Conservation (phyloP, 2,113 vertebrate species). For the Eulemur rufifrons region DNA sequence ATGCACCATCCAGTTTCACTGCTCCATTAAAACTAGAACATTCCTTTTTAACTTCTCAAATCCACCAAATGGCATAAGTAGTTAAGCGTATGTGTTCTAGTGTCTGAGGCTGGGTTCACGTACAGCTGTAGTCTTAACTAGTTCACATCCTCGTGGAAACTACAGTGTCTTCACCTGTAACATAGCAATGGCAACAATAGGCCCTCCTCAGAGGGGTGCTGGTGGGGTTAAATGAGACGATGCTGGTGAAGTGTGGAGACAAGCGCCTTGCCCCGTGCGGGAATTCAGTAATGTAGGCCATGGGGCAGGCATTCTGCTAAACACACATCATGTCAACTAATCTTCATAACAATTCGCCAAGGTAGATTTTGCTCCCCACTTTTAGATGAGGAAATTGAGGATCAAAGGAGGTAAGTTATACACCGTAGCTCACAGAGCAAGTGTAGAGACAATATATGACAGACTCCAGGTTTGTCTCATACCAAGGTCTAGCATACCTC, state of each 20-base stretch:
- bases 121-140: background rate
- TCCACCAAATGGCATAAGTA: background rate
- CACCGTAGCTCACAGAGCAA: background rate
- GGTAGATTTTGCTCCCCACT: background rate
- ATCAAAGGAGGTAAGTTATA: background rate
- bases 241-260: background rate
- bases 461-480: background rate
- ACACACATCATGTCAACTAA: background rate
- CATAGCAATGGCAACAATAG: background rate
- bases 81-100: no score
- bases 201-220: no score
- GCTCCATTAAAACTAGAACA: background rate
- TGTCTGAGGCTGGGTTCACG: background rate
- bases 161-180: background rate
- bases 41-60: background rate
- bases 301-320: background rate
- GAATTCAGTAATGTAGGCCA: background rate
- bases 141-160: background rate
- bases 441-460: background rate
- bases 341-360: background rate
- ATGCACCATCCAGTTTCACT: background rate
- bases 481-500: background rate
- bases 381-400: background rate
- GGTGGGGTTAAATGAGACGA: background rate
- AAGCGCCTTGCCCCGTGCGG: background rate